Percentiles rank a stretch among this genome's conserved stretches.
Evolutionary conservation across 2,888 invertebrate genomes (phyloP).

Genomic region (Tachina lurida): DNA sequence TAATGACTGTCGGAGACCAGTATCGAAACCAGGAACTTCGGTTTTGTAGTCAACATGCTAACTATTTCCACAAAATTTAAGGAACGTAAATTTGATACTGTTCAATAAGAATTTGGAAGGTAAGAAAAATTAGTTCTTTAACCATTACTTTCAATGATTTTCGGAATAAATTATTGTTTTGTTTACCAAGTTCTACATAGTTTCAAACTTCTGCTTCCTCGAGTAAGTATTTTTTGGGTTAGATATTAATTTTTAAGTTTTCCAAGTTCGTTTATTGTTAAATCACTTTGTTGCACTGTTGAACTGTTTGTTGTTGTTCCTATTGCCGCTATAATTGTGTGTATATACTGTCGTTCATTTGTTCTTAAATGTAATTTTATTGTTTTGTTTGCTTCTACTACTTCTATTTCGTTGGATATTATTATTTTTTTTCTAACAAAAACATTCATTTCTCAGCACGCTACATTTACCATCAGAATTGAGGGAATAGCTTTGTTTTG

Average conservation of each 20-base stretch:
- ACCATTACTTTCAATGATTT: no score
- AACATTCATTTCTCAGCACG: conserved; percentile 2
- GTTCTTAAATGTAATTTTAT: conserved; percentile 61
- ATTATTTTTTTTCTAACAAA: neutral
- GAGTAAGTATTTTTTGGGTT: conserved; percentile 7
- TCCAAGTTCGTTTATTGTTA: conserved; percentile 40
- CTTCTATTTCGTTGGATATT: conserved; percentile 16
- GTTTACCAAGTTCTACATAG: neutral
- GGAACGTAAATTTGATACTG: no score
- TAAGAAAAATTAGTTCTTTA: no score
- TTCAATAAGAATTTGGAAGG: no score
- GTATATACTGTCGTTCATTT: conserved; percentile 52
- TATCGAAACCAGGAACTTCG: no score
- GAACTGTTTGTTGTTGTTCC: conserved; percentile 54
- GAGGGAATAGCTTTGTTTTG: no score
- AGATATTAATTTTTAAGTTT: conserved; percentile 40
- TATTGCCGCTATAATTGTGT: conserved; percentile 12
- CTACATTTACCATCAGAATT: neutral
- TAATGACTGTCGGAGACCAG: no score
- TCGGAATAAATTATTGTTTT: no score
- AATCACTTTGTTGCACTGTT: conserved; percentile 56
- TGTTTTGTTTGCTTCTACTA: conserved; percentile 41
- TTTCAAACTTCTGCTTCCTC: neutral
- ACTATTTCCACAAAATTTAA: no score
- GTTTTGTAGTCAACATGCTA: no score